Percentiles rank a stretch among this genome's conserved stretches.
phyloP scores from a whole-genome alignment of 2,797 vertebrate genomes.

The Sylvia borin region DNA sequence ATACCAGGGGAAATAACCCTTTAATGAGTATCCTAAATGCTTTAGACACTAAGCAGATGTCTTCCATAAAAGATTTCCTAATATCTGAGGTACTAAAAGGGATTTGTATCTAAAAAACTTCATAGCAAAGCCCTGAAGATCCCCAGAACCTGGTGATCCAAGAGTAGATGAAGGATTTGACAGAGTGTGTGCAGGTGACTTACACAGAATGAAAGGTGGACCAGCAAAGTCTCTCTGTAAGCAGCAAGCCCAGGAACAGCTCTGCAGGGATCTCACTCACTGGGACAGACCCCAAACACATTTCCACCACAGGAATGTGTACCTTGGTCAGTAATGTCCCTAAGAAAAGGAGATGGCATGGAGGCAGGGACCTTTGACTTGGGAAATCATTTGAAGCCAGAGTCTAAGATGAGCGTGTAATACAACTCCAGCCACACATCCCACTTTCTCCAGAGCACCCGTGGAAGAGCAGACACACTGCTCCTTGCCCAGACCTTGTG shows the following conservation, averaged over 20 bases:
- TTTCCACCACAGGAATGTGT: neutral
- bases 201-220: fast-evolving
- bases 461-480: neutral
- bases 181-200: neutral
- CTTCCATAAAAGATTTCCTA: neutral
- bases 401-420: neutral
- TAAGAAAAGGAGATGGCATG: neutral
- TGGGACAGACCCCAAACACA: neutral
- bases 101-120: neutral
- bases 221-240: neutral
- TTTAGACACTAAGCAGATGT: neutral
- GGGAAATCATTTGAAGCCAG: neutral
- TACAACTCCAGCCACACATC: neutral
- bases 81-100: neutral
- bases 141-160: neutral
- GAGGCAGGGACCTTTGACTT: neutral
- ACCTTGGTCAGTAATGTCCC: fast-evolving
- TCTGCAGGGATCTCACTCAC: neutral
- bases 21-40: neutral
- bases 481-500: neutral
- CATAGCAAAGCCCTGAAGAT: neutral
- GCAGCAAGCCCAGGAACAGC: neutral
- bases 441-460: neutral
- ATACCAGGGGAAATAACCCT: neutral
- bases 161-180: neutral